Conservation (phyloP, 2,888 invertebrate genomes). For the Synergus japonicus region DNA sequence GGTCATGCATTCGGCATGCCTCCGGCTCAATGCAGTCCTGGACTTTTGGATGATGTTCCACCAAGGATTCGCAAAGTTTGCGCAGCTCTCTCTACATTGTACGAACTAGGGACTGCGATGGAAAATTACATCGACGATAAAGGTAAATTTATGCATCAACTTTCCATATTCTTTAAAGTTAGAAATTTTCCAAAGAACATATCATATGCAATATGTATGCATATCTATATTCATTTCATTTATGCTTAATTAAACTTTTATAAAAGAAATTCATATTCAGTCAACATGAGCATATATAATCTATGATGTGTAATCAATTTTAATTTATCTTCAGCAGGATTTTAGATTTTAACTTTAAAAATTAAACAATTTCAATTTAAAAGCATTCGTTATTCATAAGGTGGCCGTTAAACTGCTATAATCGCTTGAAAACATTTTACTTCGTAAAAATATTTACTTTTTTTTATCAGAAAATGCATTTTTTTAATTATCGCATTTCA, state of each 20-base stretch:
- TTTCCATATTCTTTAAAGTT: conserved; percentile 17
- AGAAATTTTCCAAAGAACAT: neutral
- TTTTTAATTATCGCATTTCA: no score
- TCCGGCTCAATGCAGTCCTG: conserved; percentile 81
- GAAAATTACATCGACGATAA: conserved; percentile 80
- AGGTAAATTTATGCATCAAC: conserved; percentile 69
- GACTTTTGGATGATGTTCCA: conserved; percentile 81
- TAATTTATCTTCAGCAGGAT: neutral
- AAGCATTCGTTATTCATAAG: no score
- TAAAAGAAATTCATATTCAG: neutral
- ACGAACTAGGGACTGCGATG: conserved; percentile 82
- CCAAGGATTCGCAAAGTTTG: conserved; percentile 83
- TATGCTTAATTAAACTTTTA: neutral
- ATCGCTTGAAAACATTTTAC: no score
- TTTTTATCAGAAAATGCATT: no score
- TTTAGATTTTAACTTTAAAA: neutral
- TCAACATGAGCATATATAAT: neutral
- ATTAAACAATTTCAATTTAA: neutral
- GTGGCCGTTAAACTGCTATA: neutral
- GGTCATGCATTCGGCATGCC: conserved; percentile 75
- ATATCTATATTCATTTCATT: neutral
- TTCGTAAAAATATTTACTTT: no score
- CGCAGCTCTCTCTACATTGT: conserved; percentile 83
- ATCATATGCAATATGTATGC: neutral
- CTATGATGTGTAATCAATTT: neutral